Evolutionary conservation across 2,113 vertebrate species (phyloP).

Genomic region (Pardalotus punctatus): DNA sequence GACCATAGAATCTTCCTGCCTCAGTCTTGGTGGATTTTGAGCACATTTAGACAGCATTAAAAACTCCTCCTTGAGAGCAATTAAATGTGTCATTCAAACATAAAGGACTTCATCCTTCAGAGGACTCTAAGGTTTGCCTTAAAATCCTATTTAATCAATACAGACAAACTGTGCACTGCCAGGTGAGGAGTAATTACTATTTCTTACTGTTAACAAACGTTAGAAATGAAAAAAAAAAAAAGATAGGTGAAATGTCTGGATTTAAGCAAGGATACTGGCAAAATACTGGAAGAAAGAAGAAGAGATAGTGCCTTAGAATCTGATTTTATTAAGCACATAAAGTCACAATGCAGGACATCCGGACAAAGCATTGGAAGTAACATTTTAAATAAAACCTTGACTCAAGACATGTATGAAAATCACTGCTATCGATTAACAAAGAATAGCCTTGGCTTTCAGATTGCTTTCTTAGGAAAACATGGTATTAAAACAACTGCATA

Average conservation of each 20-base stretch:
- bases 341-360: background rate
- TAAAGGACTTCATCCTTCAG: background rate
- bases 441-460: background rate
- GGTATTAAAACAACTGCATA: background rate
- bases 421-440: background rate
- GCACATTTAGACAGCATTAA: background rate
- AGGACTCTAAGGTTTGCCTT: background rate
- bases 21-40: background rate
- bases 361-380: background rate
- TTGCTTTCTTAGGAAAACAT: background rate
- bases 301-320: background rate
- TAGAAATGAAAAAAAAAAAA: background rate
- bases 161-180: background rate
- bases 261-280: background rate
- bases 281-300: background rate
- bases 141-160: background rate
- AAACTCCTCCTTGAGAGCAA: background rate
- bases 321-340: background rate
- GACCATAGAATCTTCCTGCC: background rate
- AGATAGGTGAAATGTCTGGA: background rate
- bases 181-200: background rate
- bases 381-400: background rate
- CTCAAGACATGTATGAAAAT: background rate
- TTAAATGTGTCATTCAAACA: background rate
- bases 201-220: background rate